Evolutionary conservation across 2,888 invertebrate genomes (phyloP), one percentile per base, ranked within the genome.

Genomic region (Clistopyga incitator): DNA sequence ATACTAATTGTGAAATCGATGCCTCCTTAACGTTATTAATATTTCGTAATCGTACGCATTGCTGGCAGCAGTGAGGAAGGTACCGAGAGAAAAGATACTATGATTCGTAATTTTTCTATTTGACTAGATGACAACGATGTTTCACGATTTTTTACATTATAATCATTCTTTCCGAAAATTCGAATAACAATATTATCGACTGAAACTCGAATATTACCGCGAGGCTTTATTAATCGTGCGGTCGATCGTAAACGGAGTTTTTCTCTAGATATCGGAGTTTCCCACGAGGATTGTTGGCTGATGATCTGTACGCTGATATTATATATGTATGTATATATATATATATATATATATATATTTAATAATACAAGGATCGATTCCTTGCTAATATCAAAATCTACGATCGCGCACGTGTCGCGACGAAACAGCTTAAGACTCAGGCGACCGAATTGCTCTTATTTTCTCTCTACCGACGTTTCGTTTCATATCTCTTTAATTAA

Each of bases 111-210:
- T 72, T 61, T 82, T 79, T 76, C 71, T 82, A 76, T 76, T 71
- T 29, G 42, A 59, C 42, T 65, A 72, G 65, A 50, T 25, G 64
- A 75, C 71, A 76, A 76, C 67, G 75, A 76, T 76, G 34, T 67
- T 83, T 50, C 67, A 71, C 70, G 50, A 72, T 79, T 83, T 83
- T 79, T 76, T 79, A 67, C 38, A 79, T 76, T 59, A 38, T 38
- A 45, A 65, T 67, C 29, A 52, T 83, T 71, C 42, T 59, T 72
- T 83, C 29, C 42, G 18, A 71, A 50, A 56, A 71, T 72, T n/a
- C 42, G 34, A 65, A 42, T 56, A 74, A n/a, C 56, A 34, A 64
- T 70, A 78, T 70, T 50, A 34, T 77, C 70, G 78, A 70, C 64
- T 64, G 64, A 80, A 29, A 50, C 38, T 54, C 52, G 29, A 18